These are phyloP conservation scores for Poecilia wingei DNA, from an alignment of 2,797 vertebrate genomes.

Conservation along the genomic window DNA sequence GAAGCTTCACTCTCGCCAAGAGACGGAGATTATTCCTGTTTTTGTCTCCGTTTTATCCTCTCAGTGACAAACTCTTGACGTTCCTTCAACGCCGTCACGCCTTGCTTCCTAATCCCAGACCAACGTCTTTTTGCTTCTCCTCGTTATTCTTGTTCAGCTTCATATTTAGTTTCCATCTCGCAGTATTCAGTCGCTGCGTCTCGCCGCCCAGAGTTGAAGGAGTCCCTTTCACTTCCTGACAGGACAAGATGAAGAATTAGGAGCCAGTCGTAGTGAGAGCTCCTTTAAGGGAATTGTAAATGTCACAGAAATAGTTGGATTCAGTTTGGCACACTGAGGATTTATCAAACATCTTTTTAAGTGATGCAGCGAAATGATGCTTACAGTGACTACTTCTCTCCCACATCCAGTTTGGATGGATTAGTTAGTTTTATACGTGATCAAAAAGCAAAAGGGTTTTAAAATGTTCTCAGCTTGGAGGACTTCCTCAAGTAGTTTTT, in stretches of 20 bases:
- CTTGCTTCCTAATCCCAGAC: conserved; percentile 7
- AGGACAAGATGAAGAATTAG: conserved; percentile 6
- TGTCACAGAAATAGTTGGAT: conserved; percentile 4
- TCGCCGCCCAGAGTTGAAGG: neutral
- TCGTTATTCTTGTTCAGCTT: conserved; percentile 3
- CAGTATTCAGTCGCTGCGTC: neutral
- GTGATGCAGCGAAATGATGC: neutral
- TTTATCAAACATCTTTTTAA: neutral
- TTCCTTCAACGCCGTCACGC: neutral
- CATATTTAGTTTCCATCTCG: neutral
- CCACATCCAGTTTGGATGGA: neutral
- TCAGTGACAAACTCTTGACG: neutral
- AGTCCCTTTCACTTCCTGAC: neutral
- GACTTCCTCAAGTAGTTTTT: neutral
- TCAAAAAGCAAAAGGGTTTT: neutral
- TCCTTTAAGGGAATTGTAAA: neutral
- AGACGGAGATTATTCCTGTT: neutral
- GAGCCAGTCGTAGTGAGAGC: neutral
- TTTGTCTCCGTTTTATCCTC: conserved; percentile 1
- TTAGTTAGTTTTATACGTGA: neutral
- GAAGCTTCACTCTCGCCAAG: neutral
- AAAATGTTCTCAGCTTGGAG: neutral
- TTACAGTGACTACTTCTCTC: neutral
- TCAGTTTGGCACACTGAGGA: neutral
- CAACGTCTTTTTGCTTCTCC: neutral